Evolutionary conservation across 2,797 vertebrate species (phyloP).

Genomic region (Gymnothorax reevesii): DNA sequence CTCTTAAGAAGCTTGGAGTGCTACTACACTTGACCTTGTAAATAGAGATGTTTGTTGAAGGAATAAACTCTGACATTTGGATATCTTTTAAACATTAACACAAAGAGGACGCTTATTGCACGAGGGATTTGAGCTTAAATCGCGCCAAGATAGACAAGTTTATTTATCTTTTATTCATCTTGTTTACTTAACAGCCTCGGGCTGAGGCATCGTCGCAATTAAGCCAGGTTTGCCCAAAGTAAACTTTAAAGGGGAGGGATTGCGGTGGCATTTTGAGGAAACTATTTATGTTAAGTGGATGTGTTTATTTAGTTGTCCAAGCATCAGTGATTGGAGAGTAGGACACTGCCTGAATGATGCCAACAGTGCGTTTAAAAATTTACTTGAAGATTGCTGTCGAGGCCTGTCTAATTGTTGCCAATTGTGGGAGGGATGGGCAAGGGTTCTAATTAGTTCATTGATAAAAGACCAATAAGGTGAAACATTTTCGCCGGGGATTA

Average conservation of each 20-base stretch:
- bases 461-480: not conserved
- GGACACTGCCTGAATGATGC: not conserved
- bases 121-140: constrained; percentile 74
- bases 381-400: not conserved
- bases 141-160: constrained; percentile 75
- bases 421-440: not conserved
- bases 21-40: constrained; percentile 87
- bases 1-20: constrained; percentile 82
- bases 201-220: constrained; percentile 71
- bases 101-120: constrained; percentile 82
- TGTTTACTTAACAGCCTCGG: constrained; percentile 81
- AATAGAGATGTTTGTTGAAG: constrained; percentile 89
- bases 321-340: constrained; percentile 2
- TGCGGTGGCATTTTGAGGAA: not conserved
- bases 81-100: constrained; percentile 86
- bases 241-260: constrained; percentile 61
- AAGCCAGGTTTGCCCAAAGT: constrained; percentile 70
- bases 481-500: not conserved
- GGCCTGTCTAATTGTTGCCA: not conserved
- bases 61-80: constrained; percentile 84
- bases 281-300: constrained; percentile 4
- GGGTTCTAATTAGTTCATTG: not conserved
- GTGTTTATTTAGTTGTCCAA: constrained; percentile 5
- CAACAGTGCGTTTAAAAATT: not conserved
- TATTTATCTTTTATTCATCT: constrained; percentile 83